These are phyloP conservation scores for Circaetus gallicus DNA, from an alignment of 2,113 vertebrate species.

Conservation along the genomic window DNA sequence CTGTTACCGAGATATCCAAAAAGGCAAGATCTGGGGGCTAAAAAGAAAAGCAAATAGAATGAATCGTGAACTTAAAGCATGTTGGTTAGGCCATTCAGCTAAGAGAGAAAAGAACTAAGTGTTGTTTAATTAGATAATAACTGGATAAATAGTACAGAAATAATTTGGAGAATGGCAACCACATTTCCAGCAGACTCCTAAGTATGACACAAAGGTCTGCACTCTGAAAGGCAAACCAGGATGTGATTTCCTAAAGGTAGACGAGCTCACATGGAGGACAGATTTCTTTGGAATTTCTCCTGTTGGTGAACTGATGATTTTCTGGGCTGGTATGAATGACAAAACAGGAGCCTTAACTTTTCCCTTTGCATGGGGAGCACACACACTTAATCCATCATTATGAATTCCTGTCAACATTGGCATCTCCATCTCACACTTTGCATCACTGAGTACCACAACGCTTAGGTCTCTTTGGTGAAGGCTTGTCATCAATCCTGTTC, in stretches of 20 bases:
- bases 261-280: background rate
- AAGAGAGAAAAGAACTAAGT: background rate
- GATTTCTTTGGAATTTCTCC: background rate
- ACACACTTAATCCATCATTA: background rate
- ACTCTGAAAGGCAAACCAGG: background rate
- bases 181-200: background rate
- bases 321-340: background rate
- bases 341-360: background rate
- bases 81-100: background rate
- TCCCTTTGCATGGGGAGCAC: background rate
- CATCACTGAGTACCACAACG: background rate
- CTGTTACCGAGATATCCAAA: background rate
- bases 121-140: background rate
- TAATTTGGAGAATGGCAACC: background rate
- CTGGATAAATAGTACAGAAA: background rate
- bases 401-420: background rate
- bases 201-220: background rate
- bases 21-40: background rate
- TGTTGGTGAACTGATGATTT: background rate
- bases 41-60: background rate
- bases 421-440: background rate
- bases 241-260: background rate
- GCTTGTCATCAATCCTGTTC: background rate
- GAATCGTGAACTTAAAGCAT: background rate
- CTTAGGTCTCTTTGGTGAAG: background rate